Evolutionary conservation across 2,113 vertebrate genomes (phyloP), one percentile per base, ranked within the genome.

Genomic region (Lophius piscatorius): DNA sequence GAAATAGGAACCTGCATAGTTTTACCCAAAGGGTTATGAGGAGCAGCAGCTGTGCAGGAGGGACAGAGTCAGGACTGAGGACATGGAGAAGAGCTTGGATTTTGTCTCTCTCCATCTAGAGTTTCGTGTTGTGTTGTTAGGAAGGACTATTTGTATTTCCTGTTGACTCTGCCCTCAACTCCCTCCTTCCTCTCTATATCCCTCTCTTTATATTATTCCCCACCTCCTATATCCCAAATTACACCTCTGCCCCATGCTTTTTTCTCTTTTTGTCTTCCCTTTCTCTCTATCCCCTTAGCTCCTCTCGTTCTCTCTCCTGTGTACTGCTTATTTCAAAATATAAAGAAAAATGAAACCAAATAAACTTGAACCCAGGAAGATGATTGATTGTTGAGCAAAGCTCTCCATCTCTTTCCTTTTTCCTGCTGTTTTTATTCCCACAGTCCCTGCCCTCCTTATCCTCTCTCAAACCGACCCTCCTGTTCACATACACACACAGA

Each of bases 311-410:
- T 59, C 40, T 72, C 66, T 59, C 46, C 29, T 2, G 16, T 52
- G 72, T 52, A 63, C 63, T 61, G 61, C 73, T 66, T 76, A 28
- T 79, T 73, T 69, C 36, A 56, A 69, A 56, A 31, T 18, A 54
- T 28, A 16, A 52, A 38, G 62, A 79, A 85, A 87, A 83, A 87
- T 72, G 49, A 83, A 84, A 69, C 78, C 82, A 83, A 86, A 87
- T 83, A 86, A 87, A 88, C 70, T 75, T 80, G 55, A 84, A 84
- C 80, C 83, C 44, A 38, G 63, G 83, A 73, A 79, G 71, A 68
- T 86, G 86, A 88, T 88, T 85, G 89, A 90, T 90, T 69, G 76
- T 73, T 83, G 76, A 57, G 64, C 70, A 74, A 69, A 82, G 67
- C 70, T 54, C 36, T 76, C 63, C 59, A 63, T 75, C 57, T 64